These are phyloP conservation scores for Darevskia nairensis DNA, from an alignment of 2,797 vertebrate species.

Conservation along the genomic window DNA sequence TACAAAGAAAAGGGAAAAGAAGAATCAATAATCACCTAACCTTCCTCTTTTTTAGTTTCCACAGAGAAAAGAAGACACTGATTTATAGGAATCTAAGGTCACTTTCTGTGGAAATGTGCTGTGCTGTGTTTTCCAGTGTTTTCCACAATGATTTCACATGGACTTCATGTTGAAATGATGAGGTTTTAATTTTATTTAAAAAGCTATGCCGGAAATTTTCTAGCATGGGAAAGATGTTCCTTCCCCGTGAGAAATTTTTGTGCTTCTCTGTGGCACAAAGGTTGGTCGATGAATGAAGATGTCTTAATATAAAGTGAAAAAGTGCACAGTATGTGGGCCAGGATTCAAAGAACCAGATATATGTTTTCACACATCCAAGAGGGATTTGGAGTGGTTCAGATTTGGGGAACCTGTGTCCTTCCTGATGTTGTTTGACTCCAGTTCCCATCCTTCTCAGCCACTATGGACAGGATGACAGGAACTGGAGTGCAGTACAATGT, in stretches of 20 bases:
- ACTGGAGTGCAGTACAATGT: neutral
- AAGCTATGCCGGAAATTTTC: neutral
- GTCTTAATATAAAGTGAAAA: neutral
- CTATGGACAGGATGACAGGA: neutral
- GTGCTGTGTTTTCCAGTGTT: neutral
- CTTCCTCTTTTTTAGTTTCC: neutral
- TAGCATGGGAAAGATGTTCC: neutral
- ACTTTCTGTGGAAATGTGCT: neutral
- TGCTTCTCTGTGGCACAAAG: neutral
- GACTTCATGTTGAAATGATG: neutral
- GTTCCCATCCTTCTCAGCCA: too few relatives aligned
- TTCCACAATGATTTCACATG: neutral
- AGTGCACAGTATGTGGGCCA: neutral
- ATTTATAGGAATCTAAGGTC: neutral
- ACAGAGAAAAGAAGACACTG: neutral
- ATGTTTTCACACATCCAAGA: neutral
- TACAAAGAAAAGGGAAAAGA: neutral
- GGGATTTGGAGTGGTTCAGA: neutral
- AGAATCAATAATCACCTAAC: neutral
- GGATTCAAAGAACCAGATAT: neutral
- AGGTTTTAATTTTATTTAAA: neutral
- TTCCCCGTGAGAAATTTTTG: neutral
- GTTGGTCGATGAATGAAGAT: neutral
- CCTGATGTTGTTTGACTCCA: too few relatives aligned
- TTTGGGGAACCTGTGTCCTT: too few relatives aligned